Base-by-base conservation (phyloP, 1,140 invertebrate genomes). In the Zaprionus capensis region DNA sequence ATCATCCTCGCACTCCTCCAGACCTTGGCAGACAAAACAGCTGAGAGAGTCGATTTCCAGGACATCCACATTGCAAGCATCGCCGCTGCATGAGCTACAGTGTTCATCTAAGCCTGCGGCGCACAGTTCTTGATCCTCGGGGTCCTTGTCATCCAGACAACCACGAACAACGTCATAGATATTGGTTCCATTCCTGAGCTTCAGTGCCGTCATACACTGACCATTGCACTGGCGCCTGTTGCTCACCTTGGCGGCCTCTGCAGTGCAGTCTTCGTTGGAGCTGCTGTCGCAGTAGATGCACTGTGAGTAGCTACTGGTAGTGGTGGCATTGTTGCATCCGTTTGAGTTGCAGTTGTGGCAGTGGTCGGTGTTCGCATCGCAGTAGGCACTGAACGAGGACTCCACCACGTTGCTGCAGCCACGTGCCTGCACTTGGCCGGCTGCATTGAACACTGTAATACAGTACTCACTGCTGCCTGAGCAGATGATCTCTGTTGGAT, bases 301-400 rank as follows among this genome's bases (percentile, higher is more conserved):
- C 9, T 73, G 68, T 1, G 69, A 62, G 63, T 92, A 92, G 28
- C 46, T 53, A 6, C 44, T 64, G 34, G 78, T 46, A 0, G 66
- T 55, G 1, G 7, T 63, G 28, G 91, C 91, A 0, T 6, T 77
- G 67, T 92, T 92, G 49, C 91, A 92, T 1, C 49, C 56, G 17
- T 92, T 90, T 4, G 91, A 92, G 64, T 92, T 92, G 69, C 91
- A 92, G 51, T 92, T 92, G 59, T 65, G 76, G 56, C 91, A 92
- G 6, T 71, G 84, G 3, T 4, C 72, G 1, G 28, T 9, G 14
- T 84, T 91, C 0, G 38, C 74, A 74, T 92, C 82, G 36, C 91
- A 92, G 59, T 92, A 92, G 2, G 4, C 9, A 22, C 78, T 71
- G 36, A 65, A 75, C 12, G 69, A 15, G 1, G 58, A 7, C 53